Evolutionary conservation across 2,888 invertebrate species (phyloP), one percentile per base, ranked within the genome.

Genomic region (Rosalia funebris): DNA sequence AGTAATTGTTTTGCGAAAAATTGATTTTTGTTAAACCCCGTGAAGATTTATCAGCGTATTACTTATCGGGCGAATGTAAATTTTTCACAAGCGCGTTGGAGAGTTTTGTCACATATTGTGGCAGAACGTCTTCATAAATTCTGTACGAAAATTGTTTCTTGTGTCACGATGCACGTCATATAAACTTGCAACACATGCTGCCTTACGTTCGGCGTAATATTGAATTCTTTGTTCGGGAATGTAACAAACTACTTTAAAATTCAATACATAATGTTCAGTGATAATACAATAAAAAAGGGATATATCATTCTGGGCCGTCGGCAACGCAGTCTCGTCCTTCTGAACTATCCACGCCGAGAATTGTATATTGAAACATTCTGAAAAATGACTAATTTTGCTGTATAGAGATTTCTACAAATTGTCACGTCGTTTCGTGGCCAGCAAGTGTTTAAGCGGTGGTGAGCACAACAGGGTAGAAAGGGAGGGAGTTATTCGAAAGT

Each of bases 401-500:
- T n/a, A n/a, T n/a, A n/a, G 5, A 10, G 45, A 55, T 45, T 55
- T 46, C 12, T 25, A 37, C 14, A 55, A 55, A 55, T 45, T 39
- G 55, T 55, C 39, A 36, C 45, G 42, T 45, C 5, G n/a, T 37
- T 19, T 37, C n/a, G 46, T 46, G 31, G 37, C 31, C 15, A 54
- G 34, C 54, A 44, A 36, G 20, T 17, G n/a, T n/a, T n/a, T n/a
- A 1, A 36, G 45, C 37, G 46, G 31, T 37, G 46, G 45, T 46
- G 36, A 4, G 20, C 37, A 37, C 11, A 25, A 39, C 39, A 16
- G 11, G 45, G 25, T 20, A 16, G 20, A 31, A 36, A 55, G 46
- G 20, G 55, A 55, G 55, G 36, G 15, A 46, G 39, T 39, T 19
- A 36, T 68, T 58, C 65, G 57, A 68, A 71, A 71, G 68, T 75